Evolutionary conservation across 1,140 invertebrate species (phyloP), one percentile per base, ranked within the genome.

Genomic region (Drosophila murphyi): DNA sequence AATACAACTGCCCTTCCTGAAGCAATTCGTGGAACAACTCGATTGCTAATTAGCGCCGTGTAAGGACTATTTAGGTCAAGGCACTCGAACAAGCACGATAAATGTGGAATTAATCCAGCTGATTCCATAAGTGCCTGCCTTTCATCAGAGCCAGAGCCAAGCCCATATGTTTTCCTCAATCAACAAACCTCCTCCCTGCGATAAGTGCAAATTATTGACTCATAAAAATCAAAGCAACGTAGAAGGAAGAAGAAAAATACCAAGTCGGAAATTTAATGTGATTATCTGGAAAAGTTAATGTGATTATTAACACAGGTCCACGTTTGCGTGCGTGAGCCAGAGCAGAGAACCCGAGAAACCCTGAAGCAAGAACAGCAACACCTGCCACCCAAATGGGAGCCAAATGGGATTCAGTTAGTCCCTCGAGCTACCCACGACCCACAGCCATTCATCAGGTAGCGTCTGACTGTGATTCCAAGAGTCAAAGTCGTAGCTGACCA

Each of bases 241-340:
- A 2, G 20, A 20, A 20, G 20, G 20, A 20, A 20, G 0, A 43
- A 68, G 64, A 76, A 82, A 74, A 59, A 35, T 20, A 20, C 20
- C 28, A 31, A 28, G 65, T 80, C 72, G 73, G 64, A 82, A 80
- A 82, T 87, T 78, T 82, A 89, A 88, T 89, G 83, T 76, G 85
- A 80, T 88, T 88, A 89, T 88, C 80, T 72, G 80, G 41, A 72
- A 72, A 83, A 85, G 85, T 81, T 89, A 89, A 88, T 89, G 85
- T 81, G 85, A 89, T 88, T 88, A 88, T 88, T 85, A 88, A 65
- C 70, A 65, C 51, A 56, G 48, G 5, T 20, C n/a, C 47, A 51
- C 8, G 20, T 4, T 37, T 12, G 41, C 39, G 72, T 67, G 82
- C 82, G 76, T 69, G 69, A 52, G 52, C 20, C 20, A 20, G 20